phyloP scores from a whole-genome alignment of 2,797 vertebrate species.

The Tiaroga cobitis region DNA sequence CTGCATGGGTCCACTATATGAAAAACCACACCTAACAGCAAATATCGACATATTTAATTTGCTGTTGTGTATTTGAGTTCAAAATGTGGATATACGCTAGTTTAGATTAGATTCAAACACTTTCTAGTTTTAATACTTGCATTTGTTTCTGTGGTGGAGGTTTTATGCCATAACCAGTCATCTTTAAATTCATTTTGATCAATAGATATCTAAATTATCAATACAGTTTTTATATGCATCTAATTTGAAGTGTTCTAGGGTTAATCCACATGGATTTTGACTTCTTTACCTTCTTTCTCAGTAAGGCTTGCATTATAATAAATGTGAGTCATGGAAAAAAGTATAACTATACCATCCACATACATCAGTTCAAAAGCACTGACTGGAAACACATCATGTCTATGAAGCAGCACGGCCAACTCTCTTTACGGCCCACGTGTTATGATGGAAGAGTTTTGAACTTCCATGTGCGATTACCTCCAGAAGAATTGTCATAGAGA shows the following conservation, averaged over 20 bases:
- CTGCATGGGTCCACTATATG: neutral
- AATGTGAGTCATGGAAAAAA: neutral
- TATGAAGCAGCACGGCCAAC: neutral
- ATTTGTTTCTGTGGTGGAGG: neutral
- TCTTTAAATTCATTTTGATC: neutral
- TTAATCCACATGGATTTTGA: neutral
- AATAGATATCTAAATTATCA: neutral
- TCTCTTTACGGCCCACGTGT: slow-evolving; percentile 1
- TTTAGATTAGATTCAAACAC: neutral
- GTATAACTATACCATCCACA: neutral
- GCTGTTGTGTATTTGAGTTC: neutral
- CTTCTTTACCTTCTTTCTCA: neutral
- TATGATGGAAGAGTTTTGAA: slow-evolving; percentile 33
- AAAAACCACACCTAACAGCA: neutral
- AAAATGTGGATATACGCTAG: neutral
- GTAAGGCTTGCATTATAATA: neutral
- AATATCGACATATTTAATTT: neutral
- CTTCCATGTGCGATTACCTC: slow-evolving; percentile 16
- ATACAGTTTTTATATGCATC: neutral
- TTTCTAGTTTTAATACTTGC: neutral
- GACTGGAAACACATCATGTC: slow-evolving; percentile 10
- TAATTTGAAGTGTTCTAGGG: neutral
- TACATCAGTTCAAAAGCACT: slow-evolving; percentile 30
- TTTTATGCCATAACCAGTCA: neutral
- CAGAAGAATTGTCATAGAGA: slow-evolving; percentile 13